Evolutionary conservation across 1,140 invertebrate genomes (phyloP), one percentile per base, ranked within the genome.

Genomic region (Tetragnatha versicolor): DNA sequence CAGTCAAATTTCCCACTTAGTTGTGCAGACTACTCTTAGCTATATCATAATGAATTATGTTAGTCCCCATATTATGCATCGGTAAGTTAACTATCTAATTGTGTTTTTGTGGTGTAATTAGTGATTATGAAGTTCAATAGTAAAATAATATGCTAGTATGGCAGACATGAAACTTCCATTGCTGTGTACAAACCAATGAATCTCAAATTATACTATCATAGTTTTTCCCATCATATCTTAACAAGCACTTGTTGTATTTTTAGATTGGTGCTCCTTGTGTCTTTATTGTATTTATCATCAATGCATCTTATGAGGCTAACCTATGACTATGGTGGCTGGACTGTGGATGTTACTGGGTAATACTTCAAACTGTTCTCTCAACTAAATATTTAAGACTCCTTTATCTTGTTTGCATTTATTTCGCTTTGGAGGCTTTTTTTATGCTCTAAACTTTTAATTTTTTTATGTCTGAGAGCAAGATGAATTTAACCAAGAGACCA

Each of bases 331-430:
- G 93, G 91, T 70, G 92, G 92, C 49, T 96, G 94, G 84, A 91
- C 91, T n/a, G 86, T 98, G 70, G 96, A 98, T 86, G 93, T 98
- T 80, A 97, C 95, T 83, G 94, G 94, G 93, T 88, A 83, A 83
- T 78, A n/a, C n/a, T n/a, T n/a, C n/a, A n/a, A n/a, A n/a, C n/a
- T n/a, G n/a, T n/a, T n/a, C n/a, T n/a, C n/a, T n/a, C n/a, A n/a
- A n/a, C n/a, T n/a, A n/a, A n/a, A n/a, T n/a, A n/a, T n/a, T n/a
- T n/a, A n/a, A n/a, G n/a, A n/a, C n/a, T n/a, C n/a, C n/a, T n/a
- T n/a, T n/a, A n/a, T n/a, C n/a, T n/a, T n/a, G n/a, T n/a, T n/a
- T n/a, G n/a, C n/a, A n/a, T n/a, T n/a, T n/a, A n/a, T n/a, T n/a
- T n/a, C n/a, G n/a, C n/a, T n/a, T n/a, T n/a, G n/a, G n/a, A n/a